These are phyloP conservation scores for Oryzias sinensis DNA, from an alignment of 2,797 vertebrate genomes.

Conservation along the genomic window DNA sequence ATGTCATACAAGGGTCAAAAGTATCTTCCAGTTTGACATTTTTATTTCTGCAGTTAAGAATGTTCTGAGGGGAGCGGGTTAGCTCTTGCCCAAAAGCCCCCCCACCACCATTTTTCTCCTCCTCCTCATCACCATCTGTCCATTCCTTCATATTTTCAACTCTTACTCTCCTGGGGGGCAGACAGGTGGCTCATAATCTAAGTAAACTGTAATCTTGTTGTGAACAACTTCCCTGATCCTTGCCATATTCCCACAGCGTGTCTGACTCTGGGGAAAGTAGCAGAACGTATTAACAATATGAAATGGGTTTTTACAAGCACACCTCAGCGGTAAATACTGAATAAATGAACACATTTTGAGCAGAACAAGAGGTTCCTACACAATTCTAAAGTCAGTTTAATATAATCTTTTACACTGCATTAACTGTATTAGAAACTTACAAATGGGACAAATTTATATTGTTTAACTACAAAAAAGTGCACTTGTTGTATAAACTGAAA, in stretches of 20 bases:
- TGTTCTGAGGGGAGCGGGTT: conserved; percentile 34
- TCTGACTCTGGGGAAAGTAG: conserved; percentile 1
- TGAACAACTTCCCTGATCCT: conserved; percentile 53
- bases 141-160: conserved; percentile 36
- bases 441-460: not conserved
- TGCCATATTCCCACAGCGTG: conserved; percentile 33
- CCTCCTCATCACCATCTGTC: conserved; percentile 63
- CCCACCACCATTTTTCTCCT: conserved; percentile 25
- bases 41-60: conserved; percentile 19
- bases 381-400: no score
- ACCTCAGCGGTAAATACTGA: no score
- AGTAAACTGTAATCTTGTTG: conserved; percentile 49
- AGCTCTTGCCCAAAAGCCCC: conserved; percentile 42
- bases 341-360: no score
- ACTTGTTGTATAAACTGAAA: no score
- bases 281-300: no score
- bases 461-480: no score
- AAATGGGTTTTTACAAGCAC: no score
- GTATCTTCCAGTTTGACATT: conserved; percentile 10
- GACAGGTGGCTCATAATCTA: conserved; percentile 69
- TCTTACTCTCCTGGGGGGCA: conserved; percentile 49
- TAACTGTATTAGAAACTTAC: not conserved
- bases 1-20: not conserved
- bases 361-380: no score
- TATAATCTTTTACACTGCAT: no score